Percentiles rank a stretch among this genome's conserved stretches.
These are phyloP conservation scores for Neodiprion pinetum DNA, from an alignment of 1,140 invertebrate genomes.

Conservation along the genomic window DNA sequence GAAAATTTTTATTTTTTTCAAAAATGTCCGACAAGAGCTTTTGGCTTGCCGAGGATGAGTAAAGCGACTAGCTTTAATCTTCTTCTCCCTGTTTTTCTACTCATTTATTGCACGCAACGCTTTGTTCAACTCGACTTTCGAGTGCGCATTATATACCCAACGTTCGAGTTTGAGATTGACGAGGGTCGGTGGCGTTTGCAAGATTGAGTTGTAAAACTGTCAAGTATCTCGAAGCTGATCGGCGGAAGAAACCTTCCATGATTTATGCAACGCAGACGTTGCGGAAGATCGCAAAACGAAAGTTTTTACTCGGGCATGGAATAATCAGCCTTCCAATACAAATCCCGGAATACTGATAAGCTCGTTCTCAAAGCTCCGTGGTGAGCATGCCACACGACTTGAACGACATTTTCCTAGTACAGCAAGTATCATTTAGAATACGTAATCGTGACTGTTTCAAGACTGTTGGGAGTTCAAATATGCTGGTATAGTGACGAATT, in stretches of 20 bases:
- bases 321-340: no score
- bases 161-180: not conserved
- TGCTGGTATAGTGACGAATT: no score
- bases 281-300: not conserved
- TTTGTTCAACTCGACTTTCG: not conserved
- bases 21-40: not conserved
- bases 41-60: not conserved
- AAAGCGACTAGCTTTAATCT: not conserved
- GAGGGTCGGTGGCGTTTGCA: not conserved
- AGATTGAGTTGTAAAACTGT: constrained; percentile 4
- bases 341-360: no score
- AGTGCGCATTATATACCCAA: not conserved
- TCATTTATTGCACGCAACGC: not conserved
- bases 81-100: not conserved
- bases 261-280: constrained; percentile 3
- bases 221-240: not conserved
- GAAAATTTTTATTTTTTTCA: not conserved
- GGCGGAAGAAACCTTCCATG: not conserved
- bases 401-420: no score
- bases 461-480: no score
- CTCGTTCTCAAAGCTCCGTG: no score
- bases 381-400: no score
- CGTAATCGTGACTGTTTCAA: no score
- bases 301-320: no score
- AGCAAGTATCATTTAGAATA: no score